Base-by-base conservation (phyloP, 2,797 vertebrate species). In the Phoeniculus purpureus region DNA sequence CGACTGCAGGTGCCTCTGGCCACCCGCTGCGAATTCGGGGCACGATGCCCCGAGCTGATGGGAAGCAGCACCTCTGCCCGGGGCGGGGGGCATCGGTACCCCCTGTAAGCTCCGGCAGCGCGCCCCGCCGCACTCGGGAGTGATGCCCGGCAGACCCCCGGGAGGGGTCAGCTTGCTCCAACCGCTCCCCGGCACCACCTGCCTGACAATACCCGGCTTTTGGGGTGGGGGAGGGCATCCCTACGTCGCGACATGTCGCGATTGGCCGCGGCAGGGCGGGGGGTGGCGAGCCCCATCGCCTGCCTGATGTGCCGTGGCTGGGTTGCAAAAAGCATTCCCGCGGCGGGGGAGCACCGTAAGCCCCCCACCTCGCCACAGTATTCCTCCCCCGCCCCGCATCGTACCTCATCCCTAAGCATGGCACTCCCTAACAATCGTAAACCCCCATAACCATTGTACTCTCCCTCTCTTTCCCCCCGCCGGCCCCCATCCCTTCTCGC, bases 1-100 rank as follows among this genome's bases (percentile, higher is more conserved):
- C 9, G 88, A 78, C 90, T 73, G 94, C 95, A 95, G 94, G 94
- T 93, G 95, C 72, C 81, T 66, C 64, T 9, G 9, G 54, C 15
- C 80, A 2, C 74, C 81, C 82, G 29, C 73, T 85, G 85, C 73
- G 37, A 34, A 18, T 73, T 45, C 22, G 1, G 27, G 90, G 82
- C 77, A 66, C 43, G 37, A 60, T 56, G 18, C 16, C 34, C 59
- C 14, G 29, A 34, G 62, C 54, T 59, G 68, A 27, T 34, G 43
- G 7, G 3, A n/a, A n/a, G 66, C 88, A 80, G 79, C 81, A 43
- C 43, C 43, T 66, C 82, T 34, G 80, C 70, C 73, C 1, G 55
- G 32, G 15, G 71, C 70, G 1, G 59, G 32, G 15, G 71, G n/a
- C 62, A 83, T 70, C 13, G 15, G 65, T 81, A 43, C 50, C 81